Percentiles rank a stretch among this genome's conserved stretches.
Evolutionary conservation across 1,140 invertebrate genomes (phyloP).

Genomic region (Aphidius gifuensis): DNA sequence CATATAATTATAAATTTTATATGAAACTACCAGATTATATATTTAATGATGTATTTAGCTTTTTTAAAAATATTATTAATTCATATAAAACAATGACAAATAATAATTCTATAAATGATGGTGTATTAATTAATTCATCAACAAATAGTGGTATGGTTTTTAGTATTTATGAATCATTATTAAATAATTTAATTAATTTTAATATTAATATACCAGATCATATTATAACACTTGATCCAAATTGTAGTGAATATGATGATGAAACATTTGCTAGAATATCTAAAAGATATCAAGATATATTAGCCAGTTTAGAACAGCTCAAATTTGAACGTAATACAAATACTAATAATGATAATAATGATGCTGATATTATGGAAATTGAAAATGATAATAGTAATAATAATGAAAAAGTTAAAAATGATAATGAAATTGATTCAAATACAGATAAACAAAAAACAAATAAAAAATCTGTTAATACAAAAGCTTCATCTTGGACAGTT

Average conservation of each 20-base stretch:
- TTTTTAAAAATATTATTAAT: conserved; percentile 37
- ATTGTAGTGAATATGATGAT: conserved; percentile 52
- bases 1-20: conserved; percentile 55
- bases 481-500: no score
- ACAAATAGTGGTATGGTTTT: conserved; percentile 43
- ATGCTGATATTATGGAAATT: no score
- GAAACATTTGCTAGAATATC: conserved; percentile 54
- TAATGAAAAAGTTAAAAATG: no score
- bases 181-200: conserved; percentile 46
- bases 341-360: no score
- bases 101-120: conserved; percentile 8
- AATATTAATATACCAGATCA: conserved; percentile 61
- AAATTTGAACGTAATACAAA: conserved; percentile 19
- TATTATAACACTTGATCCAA: conserved; percentile 60
- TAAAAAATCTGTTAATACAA: no score
- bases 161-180: conserved; percentile 40
- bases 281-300: conserved; percentile 52
- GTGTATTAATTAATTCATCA: conserved; percentile 33
- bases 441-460: no score
- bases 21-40: conserved; percentile 55
- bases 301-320: conserved; percentile 31
- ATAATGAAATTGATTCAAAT: no score
- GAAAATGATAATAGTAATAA: no score
- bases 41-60: conserved; percentile 47
- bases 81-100: conserved; percentile 33